Conservation (phyloP, 2,797 vertebrate species). For the Hydrophis major region DNA sequence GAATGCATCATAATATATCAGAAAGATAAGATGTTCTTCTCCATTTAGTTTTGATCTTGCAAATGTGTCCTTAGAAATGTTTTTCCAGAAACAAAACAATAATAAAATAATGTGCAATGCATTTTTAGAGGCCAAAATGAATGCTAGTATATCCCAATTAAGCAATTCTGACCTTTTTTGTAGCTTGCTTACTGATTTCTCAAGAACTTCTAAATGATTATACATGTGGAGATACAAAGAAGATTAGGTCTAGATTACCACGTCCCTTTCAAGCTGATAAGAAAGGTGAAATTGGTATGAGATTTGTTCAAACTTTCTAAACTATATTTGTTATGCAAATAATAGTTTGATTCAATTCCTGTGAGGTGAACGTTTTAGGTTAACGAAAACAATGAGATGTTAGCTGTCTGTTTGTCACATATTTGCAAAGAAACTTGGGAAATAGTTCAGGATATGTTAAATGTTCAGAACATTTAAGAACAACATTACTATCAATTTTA, state of each 20-base stretch:
- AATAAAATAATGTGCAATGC: conserved; percentile 5
- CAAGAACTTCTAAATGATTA: conserved; percentile 54
- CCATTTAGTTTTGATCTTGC: not conserved
- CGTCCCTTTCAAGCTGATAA: conserved; percentile 41
- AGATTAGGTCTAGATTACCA: conserved; percentile 41
- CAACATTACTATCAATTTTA: not conserved
- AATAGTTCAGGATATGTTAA: not conserved
- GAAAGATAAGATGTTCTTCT: not conserved
- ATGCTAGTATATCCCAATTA: not conserved
- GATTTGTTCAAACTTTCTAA: conserved; percentile 24
- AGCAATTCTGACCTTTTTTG: conserved; percentile 33
- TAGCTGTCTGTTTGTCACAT: conserved; percentile 14
- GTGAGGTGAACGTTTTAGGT: not conserved
- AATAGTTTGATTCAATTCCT: not conserved
- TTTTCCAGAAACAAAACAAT: conserved; percentile 23
- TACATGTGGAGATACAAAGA: conserved; percentile 45
- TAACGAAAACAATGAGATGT: conserved; percentile 6
- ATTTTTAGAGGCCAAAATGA: conserved; percentile 29
- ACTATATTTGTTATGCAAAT: conserved; percentile 7
- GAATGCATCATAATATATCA: not conserved
- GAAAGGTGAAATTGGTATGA: conserved; percentile 35
- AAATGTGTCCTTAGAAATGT: conserved; percentile 21
- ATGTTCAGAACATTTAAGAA: conserved; percentile 9
- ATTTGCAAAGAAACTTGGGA: conserved; percentile 3
- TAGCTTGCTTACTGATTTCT: conserved; percentile 47